phyloP scores from a whole-genome alignment of 2,888 invertebrate genomes.

The Mimumesa dahlbomi region DNA sequence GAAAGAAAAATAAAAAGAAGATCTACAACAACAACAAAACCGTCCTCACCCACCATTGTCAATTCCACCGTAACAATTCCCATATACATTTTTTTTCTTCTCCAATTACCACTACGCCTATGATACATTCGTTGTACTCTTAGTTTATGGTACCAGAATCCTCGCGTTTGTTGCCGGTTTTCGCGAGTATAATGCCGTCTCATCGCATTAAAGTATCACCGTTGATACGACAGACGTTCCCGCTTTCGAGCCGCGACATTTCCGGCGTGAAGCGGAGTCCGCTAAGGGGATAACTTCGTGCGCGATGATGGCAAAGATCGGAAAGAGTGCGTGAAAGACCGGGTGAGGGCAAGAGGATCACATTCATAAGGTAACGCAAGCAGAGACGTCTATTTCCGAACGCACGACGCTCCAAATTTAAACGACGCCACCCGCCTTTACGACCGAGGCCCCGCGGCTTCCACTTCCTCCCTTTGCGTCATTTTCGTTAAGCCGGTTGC shows the following conservation, averaged over 20 bases:
- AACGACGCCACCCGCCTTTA: slow-evolving; percentile 71
- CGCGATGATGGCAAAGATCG: slow-evolving; percentile 28
- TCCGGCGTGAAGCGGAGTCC: slow-evolving; percentile 29
- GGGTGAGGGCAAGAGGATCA: slow-evolving; percentile 35
- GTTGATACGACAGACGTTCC: background rate
- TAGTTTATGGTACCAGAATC: background rate
- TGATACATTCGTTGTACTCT: background rate
- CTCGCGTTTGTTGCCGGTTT: no score
- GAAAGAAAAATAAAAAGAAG: no score
- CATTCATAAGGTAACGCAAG: slow-evolving; percentile 57
- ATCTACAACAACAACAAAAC: no score
- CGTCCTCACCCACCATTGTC: no score
- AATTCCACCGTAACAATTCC: no score
- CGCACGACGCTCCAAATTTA: slow-evolving; percentile 71
- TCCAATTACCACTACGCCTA: no score
- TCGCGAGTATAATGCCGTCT: no score
- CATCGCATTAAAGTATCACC: no score
- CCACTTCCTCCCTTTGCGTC: slow-evolving; percentile 47
- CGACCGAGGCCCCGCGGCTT: slow-evolving; percentile 29
- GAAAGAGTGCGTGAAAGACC: slow-evolving; percentile 28
- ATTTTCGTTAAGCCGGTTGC: slow-evolving; percentile 55
- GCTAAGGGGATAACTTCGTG: slow-evolving; percentile 23
- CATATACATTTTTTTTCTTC: no score
- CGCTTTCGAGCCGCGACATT: slow-evolving; percentile 14
- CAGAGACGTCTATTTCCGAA: slow-evolving; percentile 70